A percentile compares a stretch with the other conserved stretches of the same genome.
Evolutionary conservation across 2,113 vertebrate species (phyloP).

Genomic region (western clawed frog (Xenopus tropicalis)): UCB_Xtro_10.0 CM004447.2:110928501-110929000

Average conservation of each 20-base stretch:
- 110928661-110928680: too few relatives aligned
- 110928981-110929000: background rate
- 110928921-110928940: background rate
- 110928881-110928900: background rate
- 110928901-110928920: background rate
- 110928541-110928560: slow-evolving; percentile 21
- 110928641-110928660: slow-evolving; percentile 29
- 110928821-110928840: too few relatives aligned
- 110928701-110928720: too few relatives aligned
- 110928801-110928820: too few relatives aligned
- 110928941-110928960: background rate
- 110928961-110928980: background rate
- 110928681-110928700: too few relatives aligned
- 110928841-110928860: too few relatives aligned
- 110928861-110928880: too few relatives aligned
- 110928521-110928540: slow-evolving; percentile 8
- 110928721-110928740: too few relatives aligned
- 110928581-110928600: background rate
- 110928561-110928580: background rate
- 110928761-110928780: too few relatives aligned
- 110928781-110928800: too few relatives aligned
- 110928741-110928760: too few relatives aligned
- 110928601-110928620: slow-evolving; percentile 11
- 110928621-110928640: slow-evolving; percentile 17
- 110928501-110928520: background rate